Base-by-base conservation (phyloP, 2,888 invertebrate species). In the Thelaira solivaga region DNA sequence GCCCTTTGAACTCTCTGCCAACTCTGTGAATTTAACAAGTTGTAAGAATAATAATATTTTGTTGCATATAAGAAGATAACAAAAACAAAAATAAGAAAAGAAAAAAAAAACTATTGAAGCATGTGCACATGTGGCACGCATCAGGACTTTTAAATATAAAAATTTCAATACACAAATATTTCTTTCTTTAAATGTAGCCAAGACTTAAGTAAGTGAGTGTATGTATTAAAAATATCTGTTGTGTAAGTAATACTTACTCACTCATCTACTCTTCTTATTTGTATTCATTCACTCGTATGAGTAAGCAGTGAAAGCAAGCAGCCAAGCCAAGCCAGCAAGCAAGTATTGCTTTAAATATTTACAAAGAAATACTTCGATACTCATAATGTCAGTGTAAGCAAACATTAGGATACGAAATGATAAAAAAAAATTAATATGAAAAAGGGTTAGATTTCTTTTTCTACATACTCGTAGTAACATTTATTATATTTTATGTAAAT, bases 401-500 rank as follows among this genome's bases (percentile, higher is more conserved):
- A 68, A 36, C 45, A 75, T n/a, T n/a, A n/a, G n/a, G n/a, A n/a
- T n/a, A n/a, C n/a, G n/a, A n/a, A n/a, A n/a, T n/a, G n/a, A n/a
- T n/a, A n/a, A n/a, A n/a, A n/a, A n/a, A 57, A 65, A 47, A 73
- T 65, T 47, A 31, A 16, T 41, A 43, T 39, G 16, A 67, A 53
- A 74, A 31, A 68, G 61, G 53, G 45, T 61, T 61, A 43, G 20
- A 24, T 24, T 31, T 13, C 3, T 5, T 26, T 2, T 24, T 43
- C 22, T 29, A 20, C 20, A n/a, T n/a, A n/a, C n/a, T n/a, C n/a
- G n/a, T 20, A 55, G n/a, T 47, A 47, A 62, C 26, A 36, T 72
- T 53, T 72, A 72, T 45, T 45, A 67, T 29, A 67, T 72, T 61
- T 67, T 61, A 68, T 72, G 65, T 26, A 59, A 77, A 72, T 72